Evolutionary conservation across 1,140 invertebrate species (phyloP).

Genomic region (Euwallacea fornicatus): DNA sequence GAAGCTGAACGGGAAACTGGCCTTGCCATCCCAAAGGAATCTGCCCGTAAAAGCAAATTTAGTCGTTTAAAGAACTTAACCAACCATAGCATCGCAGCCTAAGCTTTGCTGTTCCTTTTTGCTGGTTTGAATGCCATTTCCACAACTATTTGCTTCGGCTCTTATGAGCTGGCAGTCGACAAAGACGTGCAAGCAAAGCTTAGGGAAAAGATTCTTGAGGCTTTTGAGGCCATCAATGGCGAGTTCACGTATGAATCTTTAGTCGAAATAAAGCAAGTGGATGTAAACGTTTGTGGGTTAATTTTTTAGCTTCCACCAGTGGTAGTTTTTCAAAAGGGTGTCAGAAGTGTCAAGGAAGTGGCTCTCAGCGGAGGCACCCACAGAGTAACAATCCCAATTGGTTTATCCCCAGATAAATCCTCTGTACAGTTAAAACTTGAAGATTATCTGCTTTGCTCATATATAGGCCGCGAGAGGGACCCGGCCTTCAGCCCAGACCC

Average conservation of each 20-base stretch:
- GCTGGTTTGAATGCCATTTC: slow-evolving; percentile 11
- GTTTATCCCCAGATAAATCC: no score
- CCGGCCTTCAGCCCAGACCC: slow-evolving; percentile 54
- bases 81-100: slow-evolving; percentile 39
- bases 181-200: slow-evolving; percentile 40
- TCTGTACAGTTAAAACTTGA: background rate
- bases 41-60: no score
- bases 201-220: slow-evolving; percentile 7
- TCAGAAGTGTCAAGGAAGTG: no score
- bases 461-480: background rate
- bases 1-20: no score
- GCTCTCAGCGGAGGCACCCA: no score
- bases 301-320: no score
- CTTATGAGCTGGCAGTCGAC: slow-evolving; percentile 46
- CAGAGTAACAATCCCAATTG: no score
- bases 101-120: slow-evolving; percentile 14
- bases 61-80: slow-evolving; percentile 4
- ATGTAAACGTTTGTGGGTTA: slow-evolving; percentile 37
- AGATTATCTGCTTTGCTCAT: background rate
- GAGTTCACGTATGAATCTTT: slow-evolving; percentile 49
- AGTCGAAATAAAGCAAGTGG: slow-evolving; percentile 53
- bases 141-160: slow-evolving; percentile 4
- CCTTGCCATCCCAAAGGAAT: no score
- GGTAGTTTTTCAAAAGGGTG: no score
- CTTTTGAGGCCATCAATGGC: slow-evolving; percentile 13